These are phyloP conservation scores for Oithona nana DNA, from an alignment of 2,888 invertebrate species.

Conservation along the genomic window DNA sequence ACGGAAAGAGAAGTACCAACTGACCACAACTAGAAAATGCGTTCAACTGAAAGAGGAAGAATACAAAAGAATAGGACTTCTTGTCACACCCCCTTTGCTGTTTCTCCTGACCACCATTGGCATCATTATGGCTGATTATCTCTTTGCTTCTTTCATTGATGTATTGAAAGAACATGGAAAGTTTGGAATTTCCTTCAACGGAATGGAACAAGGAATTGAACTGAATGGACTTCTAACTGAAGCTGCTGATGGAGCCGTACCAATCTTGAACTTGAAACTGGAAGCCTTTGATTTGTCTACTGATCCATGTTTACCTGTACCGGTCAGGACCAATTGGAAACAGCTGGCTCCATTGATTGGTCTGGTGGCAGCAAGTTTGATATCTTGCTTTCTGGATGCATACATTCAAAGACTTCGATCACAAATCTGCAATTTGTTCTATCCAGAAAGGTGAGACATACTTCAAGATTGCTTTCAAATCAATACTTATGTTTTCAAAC, in stretches of 20 bases:
- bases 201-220: background rate
- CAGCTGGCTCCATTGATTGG: background rate
- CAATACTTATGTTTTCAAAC: no score
- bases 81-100: background rate
- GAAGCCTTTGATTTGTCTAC: background rate
- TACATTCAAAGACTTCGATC: background rate
- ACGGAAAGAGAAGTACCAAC: background rate
- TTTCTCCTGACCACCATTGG: background rate
- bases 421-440: background rate
- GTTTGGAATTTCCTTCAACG: background rate
- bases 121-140: background rate
- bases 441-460: no score
- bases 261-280: background rate
- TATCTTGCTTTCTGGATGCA: background rate
- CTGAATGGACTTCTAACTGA: background rate
- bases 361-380: background rate
- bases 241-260: background rate
- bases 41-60: background rate
- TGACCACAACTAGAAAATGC: background rate
- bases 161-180: background rate
- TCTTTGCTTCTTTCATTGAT: background rate
- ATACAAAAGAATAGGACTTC: background rate
- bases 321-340: background rate
- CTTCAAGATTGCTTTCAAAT: no score
- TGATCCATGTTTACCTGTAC: background rate